A percentile compares a stretch with the other conserved stretches of the same genome.
Conservation (phyloP, 1,140 invertebrate species). For the Aphelinus atriplicis region DNA sequence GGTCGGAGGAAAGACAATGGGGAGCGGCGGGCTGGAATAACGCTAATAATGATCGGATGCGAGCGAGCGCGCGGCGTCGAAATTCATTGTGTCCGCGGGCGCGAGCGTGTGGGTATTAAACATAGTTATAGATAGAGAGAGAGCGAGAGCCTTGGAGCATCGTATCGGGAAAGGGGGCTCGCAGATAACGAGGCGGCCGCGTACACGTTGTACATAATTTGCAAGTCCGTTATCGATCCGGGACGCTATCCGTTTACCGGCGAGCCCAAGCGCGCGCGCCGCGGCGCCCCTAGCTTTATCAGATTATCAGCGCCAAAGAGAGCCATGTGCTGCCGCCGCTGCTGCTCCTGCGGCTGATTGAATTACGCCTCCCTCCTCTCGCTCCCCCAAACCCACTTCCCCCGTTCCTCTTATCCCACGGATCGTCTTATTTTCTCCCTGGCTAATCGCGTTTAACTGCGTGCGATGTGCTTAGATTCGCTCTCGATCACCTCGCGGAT, state of each 20-base stretch:
- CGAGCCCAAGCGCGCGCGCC: too few species aligned
- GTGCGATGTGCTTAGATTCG: too few species aligned
- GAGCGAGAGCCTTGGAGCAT: not conserved
- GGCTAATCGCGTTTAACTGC: too few species aligned
- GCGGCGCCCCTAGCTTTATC: constrained; percentile 10
- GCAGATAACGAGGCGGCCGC: constrained; percentile 14
- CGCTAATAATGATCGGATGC: too few species aligned
- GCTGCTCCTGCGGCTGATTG: not conserved
- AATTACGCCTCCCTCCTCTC: not conserved
- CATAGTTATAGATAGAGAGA: constrained; percentile 6
- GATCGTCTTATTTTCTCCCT: too few species aligned
- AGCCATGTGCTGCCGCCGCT: not conserved
- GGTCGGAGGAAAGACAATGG: too few species aligned
- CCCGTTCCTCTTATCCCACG: not conserved
- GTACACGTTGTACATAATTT: constrained; percentile 32
- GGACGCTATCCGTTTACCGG: not conserved
- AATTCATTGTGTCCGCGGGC: constrained; percentile 18
- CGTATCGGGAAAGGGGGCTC: not conserved
- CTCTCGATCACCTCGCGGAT: too few species aligned
- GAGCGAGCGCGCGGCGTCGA: not conserved
- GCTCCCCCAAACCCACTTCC: not conserved
- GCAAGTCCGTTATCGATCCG: constrained; percentile 24
- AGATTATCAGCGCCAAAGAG: not conserved
- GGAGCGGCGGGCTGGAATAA: too few species aligned
- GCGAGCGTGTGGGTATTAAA: not conserved